These are phyloP conservation scores for Teleogryllus oceanicus DNA, from an alignment of 2,888 invertebrate species.

Conservation along the genomic window DNA sequence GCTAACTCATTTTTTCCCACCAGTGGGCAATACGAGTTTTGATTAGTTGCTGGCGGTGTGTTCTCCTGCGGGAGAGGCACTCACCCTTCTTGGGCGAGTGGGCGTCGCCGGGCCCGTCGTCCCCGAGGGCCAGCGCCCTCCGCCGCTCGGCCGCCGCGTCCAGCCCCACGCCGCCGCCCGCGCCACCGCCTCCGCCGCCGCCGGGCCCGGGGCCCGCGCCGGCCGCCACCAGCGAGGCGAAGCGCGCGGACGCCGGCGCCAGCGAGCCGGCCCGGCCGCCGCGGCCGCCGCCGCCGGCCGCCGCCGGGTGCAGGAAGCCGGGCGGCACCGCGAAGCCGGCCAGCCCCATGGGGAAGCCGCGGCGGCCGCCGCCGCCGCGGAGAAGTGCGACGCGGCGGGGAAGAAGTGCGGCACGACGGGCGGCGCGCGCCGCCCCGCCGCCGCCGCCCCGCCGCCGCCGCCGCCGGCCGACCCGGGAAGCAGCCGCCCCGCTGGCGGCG, in stretches of 20 bases:
- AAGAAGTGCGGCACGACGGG: slow-evolving; percentile 29
- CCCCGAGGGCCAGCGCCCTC: slow-evolving; percentile 28
- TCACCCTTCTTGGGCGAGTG: slow-evolving; percentile 35
- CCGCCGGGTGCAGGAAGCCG: slow-evolving; percentile 30
- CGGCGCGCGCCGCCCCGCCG: slow-evolving; percentile 38
- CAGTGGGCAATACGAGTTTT: no score
- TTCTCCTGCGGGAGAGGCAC: neutral
- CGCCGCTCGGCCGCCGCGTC: slow-evolving; percentile 26
- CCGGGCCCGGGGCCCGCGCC: neutral
- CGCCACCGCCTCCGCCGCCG: neutral
- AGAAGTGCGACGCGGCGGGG: slow-evolving; percentile 28
- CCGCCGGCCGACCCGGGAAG: slow-evolving; percentile 44
- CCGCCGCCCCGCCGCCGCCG: slow-evolving; percentile 40
- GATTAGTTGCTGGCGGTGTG: no score
- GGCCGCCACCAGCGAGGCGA: slow-evolving; percentile 26
- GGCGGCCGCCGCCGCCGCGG: slow-evolving; percentile 23
- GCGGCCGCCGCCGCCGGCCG: slow-evolving; percentile 18
- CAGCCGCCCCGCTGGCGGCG: slow-evolving; percentile 51
- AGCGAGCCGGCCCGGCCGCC: slow-evolving; percentile 4
- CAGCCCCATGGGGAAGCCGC: slow-evolving; percentile 34
- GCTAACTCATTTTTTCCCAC: no score
- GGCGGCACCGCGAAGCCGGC: slow-evolving; percentile 34
- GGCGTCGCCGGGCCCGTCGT: slow-evolving; percentile 34
- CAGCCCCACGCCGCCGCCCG: neutral
- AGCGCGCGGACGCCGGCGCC: neutral